Percentiles rank a stretch among this genome's conserved stretches.
Conservation (phyloP, 2,113 vertebrate species). For the Delphinus delphis region DNA sequence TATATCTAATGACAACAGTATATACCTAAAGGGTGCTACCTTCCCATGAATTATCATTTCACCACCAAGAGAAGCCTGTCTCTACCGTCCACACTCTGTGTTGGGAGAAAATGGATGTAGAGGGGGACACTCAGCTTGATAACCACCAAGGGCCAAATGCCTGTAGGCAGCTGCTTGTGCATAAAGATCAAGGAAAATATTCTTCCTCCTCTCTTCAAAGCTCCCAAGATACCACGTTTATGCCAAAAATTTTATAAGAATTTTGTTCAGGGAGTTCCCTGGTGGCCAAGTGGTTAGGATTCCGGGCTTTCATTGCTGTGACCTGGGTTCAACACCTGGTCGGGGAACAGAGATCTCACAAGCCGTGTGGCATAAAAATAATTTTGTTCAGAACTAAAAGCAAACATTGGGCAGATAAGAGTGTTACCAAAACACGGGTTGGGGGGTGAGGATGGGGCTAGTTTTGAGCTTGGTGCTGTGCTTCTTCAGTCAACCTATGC, state of each 20-base stretch:
- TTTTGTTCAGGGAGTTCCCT: background rate
- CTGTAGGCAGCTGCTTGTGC: background rate
- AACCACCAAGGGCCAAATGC: background rate
- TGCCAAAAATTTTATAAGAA: background rate
- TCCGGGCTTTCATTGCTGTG: background rate
- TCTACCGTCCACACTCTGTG: background rate
- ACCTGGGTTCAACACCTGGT: background rate
- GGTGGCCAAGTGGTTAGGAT: background rate
- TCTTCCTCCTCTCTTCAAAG: background rate
- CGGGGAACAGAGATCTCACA: background rate
- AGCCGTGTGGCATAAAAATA: background rate
- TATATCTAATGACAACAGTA: background rate
- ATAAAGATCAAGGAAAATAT: background rate
- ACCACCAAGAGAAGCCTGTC: background rate
- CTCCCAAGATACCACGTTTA: background rate
- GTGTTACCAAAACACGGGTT: background rate
- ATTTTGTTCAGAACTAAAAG: constrained; percentile 14
- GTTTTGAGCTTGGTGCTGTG: background rate
- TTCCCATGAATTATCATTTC: background rate
- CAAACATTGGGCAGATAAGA: background rate
- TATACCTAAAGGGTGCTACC: background rate
- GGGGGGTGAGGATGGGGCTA: accelerated
- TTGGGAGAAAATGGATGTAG: background rate
- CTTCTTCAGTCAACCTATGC: background rate
- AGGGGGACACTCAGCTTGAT: background rate